phyloP scores from a whole-genome alignment of 2,113 vertebrate species.

The Pholis gunnellus region DNA sequence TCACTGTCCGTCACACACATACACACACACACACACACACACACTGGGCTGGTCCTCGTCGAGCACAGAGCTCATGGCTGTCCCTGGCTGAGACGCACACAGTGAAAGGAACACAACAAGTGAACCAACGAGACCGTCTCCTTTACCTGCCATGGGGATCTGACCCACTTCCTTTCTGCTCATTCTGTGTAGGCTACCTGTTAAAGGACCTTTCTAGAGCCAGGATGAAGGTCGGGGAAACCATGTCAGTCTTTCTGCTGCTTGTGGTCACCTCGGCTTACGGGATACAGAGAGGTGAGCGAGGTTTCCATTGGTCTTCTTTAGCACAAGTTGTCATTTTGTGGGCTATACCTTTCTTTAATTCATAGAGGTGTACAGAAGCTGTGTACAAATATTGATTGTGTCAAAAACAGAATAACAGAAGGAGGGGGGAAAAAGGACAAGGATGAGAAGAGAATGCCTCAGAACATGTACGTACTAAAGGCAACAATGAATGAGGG shows the following conservation, averaged over 20 bases:
- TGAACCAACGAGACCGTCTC: slow-evolving; percentile 7
- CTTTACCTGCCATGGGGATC: slow-evolving; percentile 60
- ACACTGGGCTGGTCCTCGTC: slow-evolving; percentile 43
- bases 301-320: slow-evolving; percentile 4
- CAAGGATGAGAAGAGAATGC: not conserved
- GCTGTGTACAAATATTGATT: not conserved
- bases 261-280: slow-evolving; percentile 83
- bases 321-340: not conserved
- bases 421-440: not conserved
- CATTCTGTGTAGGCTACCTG: not conserved
- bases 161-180: slow-evolving; percentile 19
- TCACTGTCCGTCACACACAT: slow-evolving; percentile 86
- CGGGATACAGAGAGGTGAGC: slow-evolving; percentile 90
- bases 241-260: slow-evolving; percentile 84
- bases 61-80: slow-evolving; percentile 66
- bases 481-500: not conserved
- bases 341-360: not conserved
- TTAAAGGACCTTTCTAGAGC: slow-evolving; percentile 70
- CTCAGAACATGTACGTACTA: not conserved
- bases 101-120: slow-evolving; percentile 38
- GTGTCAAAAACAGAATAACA: not conserved
- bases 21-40: slow-evolving; percentile 87
- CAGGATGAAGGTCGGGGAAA: slow-evolving; percentile 87
- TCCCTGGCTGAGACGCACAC: slow-evolving; percentile 73
- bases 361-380: not conserved